Percentiles rank a stretch among this genome's conserved stretches.
Conservation (phyloP, 2,797 vertebrate species). For the Syngnathus rostellatus region DNA sequence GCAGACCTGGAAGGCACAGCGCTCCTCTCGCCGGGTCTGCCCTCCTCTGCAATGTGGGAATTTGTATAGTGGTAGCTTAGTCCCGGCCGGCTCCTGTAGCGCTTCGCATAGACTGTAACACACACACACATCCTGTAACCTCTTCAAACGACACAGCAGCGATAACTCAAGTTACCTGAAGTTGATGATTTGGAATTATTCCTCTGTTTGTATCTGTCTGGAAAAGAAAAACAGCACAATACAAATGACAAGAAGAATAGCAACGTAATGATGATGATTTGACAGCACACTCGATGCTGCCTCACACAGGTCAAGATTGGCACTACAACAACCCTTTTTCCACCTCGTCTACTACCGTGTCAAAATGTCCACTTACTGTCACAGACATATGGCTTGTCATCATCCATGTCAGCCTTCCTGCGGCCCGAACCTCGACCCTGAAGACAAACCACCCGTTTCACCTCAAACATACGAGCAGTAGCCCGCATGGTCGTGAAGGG, state of each 20-base stretch:
- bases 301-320: too few species aligned
- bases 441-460: constrained; percentile 7
- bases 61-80: constrained; percentile 96
- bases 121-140: constrained; percentile 1
- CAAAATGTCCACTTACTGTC: constrained; percentile 81
- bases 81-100: constrained; percentile 93
- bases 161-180: constrained; percentile 61
- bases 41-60: constrained; percentile 87
- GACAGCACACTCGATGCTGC: too few species aligned
- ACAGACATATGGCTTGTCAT: constrained; percentile 97
- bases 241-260: too few species aligned
- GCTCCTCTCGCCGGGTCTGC: constrained; percentile 80
- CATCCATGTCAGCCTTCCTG: constrained; percentile 82
- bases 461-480: not conserved
- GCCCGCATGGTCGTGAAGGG: not conserved
- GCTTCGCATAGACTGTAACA: constrained; percentile 85
- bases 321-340: too few species aligned
- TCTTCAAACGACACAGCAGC: constrained; percentile 2
- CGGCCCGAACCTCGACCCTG: constrained; percentile 91
- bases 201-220: constrained; percentile 89
- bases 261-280: too few species aligned
- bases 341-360: not conserved
- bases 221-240: constrained; percentile 50
- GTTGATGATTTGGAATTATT: constrained; percentile 78
- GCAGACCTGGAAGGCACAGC: constrained; percentile 67